Evolutionary conservation across 2,797 vertebrate genomes (phyloP).

Genomic region (Pampus argenteus): DNA sequence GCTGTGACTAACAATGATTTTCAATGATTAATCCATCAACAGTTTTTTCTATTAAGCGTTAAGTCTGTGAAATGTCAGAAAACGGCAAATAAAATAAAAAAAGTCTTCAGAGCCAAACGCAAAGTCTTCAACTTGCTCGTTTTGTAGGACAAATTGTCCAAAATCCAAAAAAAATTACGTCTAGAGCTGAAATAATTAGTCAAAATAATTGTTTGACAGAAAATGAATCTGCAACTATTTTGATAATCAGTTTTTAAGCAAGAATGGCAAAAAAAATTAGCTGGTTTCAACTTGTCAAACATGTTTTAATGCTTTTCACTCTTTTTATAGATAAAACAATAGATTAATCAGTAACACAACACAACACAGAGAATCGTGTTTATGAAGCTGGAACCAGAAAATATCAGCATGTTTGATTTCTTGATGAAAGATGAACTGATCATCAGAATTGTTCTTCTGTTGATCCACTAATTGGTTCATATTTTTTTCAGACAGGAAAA

Average conservation of each 20-base stretch:
- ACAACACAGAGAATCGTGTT: background rate
- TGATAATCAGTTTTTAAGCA: no score
- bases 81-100: no score
- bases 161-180: background rate
- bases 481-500: background rate
- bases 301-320: no score
- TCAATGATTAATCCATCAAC: background rate
- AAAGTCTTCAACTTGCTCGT: no score
- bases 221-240: no score
- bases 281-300: no score
- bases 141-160: background rate
- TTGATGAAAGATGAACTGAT: background rate
- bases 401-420: background rate
- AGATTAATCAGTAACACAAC: background rate
- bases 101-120: no score
- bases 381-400: background rate
- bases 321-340: no score
- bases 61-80: background rate
- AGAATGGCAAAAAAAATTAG: no score
- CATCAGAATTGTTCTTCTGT: background rate
- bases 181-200: no score
- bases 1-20: background rate
- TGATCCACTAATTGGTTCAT: background rate
- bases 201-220: no score
- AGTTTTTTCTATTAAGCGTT: constrained; percentile 1